These are phyloP conservation scores for Holothuria scabra DNA, from an alignment of 53 echinoderm and acorn worm genomes.

Conservation along the genomic window DNA sequence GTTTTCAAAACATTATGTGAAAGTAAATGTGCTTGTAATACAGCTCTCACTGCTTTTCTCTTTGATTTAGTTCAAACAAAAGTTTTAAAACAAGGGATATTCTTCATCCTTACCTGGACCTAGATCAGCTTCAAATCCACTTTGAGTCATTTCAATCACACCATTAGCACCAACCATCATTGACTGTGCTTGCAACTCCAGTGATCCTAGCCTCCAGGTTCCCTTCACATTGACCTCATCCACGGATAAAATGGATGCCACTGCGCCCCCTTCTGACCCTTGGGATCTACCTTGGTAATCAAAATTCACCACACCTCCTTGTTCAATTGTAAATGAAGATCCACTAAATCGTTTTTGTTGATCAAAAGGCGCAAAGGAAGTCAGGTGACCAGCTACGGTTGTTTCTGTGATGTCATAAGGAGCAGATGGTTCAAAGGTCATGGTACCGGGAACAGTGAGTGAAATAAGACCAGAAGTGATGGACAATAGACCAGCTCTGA, in stretches of 20 bases:
- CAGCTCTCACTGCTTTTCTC: no score
- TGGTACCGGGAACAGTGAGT: constrained; percentile 54
- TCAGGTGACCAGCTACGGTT: constrained; percentile 64
- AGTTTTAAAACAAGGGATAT: background rate
- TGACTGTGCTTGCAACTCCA: constrained; percentile 33
- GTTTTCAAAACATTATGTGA: no score
- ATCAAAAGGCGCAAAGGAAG: constrained; percentile 54
- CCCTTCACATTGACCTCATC: constrained; percentile 53
- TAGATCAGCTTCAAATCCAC: constrained; percentile 69
- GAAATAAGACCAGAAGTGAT: constrained; percentile 49
- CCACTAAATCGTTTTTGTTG: constrained; percentile 51
- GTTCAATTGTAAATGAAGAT: constrained; percentile 27
- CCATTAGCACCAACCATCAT: constrained; percentile 53
- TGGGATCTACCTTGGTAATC: constrained; percentile 57
- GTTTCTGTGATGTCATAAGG: constrained; percentile 56
- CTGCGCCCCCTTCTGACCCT: constrained; percentile 45
- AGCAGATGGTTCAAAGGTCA: constrained; percentile 67
- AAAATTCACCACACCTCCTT: constrained; percentile 59
- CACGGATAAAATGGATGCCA: constrained; percentile 46
- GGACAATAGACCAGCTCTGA: constrained; percentile 66
- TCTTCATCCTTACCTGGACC: constrained; percentile 69
- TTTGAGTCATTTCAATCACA: constrained; percentile 60
- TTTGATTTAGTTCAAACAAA: no score
- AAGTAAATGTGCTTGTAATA: no score
- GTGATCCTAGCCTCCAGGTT: constrained; percentile 63